A percentile compares a stretch with the other conserved stretches of the same genome.
Conservation (phyloP, 2,797 vertebrate genomes). For the Champsocephalus gunnari region DNA sequence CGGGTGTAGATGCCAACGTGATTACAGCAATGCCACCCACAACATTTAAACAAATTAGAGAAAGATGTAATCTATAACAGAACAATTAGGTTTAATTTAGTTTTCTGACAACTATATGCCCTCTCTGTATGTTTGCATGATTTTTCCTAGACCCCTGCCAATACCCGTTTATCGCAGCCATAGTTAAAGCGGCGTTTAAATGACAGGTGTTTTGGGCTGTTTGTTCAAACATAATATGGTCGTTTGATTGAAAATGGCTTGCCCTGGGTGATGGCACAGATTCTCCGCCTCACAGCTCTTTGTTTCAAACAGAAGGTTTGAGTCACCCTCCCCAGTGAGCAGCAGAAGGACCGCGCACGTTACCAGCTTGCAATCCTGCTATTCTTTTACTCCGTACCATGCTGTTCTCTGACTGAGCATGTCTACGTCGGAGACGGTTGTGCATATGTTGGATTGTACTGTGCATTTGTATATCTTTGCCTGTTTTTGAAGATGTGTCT, state of each 20-base stretch:
- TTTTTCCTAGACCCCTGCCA: slow-evolving; percentile 36
- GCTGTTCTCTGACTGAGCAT: slow-evolving; percentile 39
- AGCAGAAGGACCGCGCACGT: slow-evolving; percentile 50
- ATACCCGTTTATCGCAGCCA: slow-evolving; percentile 12
- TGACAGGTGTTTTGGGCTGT: slow-evolving; percentile 66
- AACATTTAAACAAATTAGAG: slow-evolving; percentile 24
- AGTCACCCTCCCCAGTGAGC: slow-evolving; percentile 57
- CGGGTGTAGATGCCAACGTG: slow-evolving; percentile 18
- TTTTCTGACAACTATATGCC: slow-evolving; percentile 7
- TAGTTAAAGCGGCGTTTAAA: slow-evolving; percentile 36
- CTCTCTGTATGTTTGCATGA: slow-evolving; percentile 15
- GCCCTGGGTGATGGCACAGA: slow-evolving; percentile 57
- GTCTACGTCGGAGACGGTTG: slow-evolving; percentile 25
- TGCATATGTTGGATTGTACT: slow-evolving; percentile 38
- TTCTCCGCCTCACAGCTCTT: slow-evolving; percentile 45
- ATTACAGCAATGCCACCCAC: slow-evolving; percentile 29
- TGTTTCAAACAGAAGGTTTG: slow-evolving; percentile 68
- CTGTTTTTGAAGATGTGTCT: slow-evolving; percentile 16
- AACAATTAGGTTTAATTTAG: slow-evolving; percentile 11
- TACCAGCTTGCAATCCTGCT: slow-evolving; percentile 29
- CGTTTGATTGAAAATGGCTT: slow-evolving; percentile 57
- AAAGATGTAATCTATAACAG: slow-evolving; percentile 29
- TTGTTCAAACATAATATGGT: slow-evolving; percentile 64
- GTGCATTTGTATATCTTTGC: slow-evolving; percentile 17
- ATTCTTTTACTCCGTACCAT: slow-evolving; percentile 5